Conservation (phyloP, 2,113 vertebrate species). For the Enhydra lutris region DNA sequence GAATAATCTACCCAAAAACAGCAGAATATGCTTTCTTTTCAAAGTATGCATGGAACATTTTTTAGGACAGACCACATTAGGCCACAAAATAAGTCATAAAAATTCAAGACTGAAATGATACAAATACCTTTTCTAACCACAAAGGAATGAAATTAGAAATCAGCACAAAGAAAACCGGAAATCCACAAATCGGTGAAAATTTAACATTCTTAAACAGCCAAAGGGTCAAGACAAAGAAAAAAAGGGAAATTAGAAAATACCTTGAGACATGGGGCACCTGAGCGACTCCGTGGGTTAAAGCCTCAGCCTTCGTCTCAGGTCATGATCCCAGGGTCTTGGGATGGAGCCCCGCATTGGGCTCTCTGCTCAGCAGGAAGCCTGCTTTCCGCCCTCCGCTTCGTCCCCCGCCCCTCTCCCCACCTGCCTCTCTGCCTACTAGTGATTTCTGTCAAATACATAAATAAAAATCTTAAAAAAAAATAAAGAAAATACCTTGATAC, state of each 20-base stretch:
- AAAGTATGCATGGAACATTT: neutral
- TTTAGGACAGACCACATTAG: neutral
- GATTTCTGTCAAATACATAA: no score
- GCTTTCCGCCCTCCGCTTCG: no score
- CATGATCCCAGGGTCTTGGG: no score
- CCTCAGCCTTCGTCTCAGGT: no score
- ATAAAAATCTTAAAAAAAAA: neutral
- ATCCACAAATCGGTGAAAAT: neutral
- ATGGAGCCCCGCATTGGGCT: no score
- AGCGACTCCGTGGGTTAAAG: no score
- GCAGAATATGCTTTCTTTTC: neutral
- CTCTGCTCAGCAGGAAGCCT: no score
- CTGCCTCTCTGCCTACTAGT: no score
- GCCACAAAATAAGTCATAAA: neutral
- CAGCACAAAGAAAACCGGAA: neutral
- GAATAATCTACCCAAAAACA: neutral
- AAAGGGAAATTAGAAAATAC: neutral
- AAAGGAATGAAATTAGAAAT: neutral
- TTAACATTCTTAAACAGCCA: neutral
- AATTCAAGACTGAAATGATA: neutral
- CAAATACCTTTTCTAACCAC: neutral
- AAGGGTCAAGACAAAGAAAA: neutral
- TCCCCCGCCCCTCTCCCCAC: fast-evolving
- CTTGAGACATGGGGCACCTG: neutral
- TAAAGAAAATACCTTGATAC: neutral